These are phyloP conservation scores for Cephalopterus ornatus DNA, from an alignment of 2,113 vertebrate species.

Conservation along the genomic window DNA sequence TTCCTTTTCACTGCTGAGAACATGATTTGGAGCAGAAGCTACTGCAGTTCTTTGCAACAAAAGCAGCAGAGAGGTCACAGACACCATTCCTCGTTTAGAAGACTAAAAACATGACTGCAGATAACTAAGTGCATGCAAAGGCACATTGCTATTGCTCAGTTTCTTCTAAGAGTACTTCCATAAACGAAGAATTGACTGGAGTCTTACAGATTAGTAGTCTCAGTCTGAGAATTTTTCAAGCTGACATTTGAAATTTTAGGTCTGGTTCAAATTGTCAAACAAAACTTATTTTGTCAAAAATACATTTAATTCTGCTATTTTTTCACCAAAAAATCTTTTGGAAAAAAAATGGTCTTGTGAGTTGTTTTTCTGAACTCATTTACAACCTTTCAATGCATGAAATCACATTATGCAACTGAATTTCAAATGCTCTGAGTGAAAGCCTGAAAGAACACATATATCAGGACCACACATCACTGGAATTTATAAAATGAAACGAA, in stretches of 20 bases:
- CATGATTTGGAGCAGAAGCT: neutral
- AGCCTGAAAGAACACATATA: neutral
- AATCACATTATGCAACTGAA: neutral
- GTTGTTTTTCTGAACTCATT: neutral
- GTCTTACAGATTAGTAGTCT: neutral
- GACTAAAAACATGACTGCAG: neutral
- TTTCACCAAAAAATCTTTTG: neutral
- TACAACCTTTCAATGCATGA: neutral
- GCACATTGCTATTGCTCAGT: no score
- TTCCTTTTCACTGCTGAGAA: neutral
- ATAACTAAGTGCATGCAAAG: neutral
- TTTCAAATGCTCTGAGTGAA: neutral
- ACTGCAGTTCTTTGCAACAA: neutral
- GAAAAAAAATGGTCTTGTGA: neutral
- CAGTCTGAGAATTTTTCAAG: neutral
- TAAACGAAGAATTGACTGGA: neutral
- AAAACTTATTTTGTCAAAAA: neutral
- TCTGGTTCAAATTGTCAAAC: neutral
- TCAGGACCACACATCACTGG: neutral
- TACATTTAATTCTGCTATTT: neutral
- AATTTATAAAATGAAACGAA: neutral
- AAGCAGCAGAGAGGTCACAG: neutral
- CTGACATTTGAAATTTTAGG: neutral
- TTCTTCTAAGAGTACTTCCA: neutral
- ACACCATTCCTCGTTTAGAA: neutral